Evolutionary conservation across 2,113 vertebrate species (phyloP).

Genomic region (Numenius arquata): DNA sequence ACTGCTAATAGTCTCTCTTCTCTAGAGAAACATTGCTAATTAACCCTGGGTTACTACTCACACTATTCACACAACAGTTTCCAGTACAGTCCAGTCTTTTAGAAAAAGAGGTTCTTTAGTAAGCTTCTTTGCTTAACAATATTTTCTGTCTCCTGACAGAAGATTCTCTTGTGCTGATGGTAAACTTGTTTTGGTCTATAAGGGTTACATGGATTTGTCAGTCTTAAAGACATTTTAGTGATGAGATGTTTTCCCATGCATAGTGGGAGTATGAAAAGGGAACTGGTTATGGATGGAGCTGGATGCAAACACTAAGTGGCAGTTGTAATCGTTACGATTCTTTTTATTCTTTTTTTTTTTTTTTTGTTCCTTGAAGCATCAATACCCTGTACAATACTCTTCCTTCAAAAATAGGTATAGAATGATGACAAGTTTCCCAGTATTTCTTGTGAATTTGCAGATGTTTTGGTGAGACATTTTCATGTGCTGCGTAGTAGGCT

Average conservation of each 20-base stretch:
- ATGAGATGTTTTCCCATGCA: not conserved
- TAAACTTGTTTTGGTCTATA: not conserved
- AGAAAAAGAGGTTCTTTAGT: not conserved
- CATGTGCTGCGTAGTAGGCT: not conserved
- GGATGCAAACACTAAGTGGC: not conserved
- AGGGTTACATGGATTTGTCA: not conserved
- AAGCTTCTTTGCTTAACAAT: not conserved
- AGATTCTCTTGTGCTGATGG: not conserved
- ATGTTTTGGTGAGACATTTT: not conserved
- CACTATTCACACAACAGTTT: not conserved
- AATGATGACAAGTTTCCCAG: not conserved
- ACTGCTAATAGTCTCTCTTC: not conserved
- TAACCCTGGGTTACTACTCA: not conserved
- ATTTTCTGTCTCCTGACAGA: not conserved
- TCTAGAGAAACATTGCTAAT: not conserved
- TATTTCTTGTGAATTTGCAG: not conserved
- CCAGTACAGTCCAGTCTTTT: no score
- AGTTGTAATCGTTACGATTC: fast-evolving
- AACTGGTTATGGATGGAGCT: not conserved
- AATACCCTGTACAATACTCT: not conserved
- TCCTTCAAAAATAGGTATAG: not conserved
- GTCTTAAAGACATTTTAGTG: not conserved
- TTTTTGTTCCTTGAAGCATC: not conserved
- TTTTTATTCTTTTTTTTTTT: not conserved
- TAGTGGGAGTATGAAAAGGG: fast-evolving